Conservation (phyloP, 2,797 vertebrate genomes). For the Lithobates sylvaticus region DNA sequence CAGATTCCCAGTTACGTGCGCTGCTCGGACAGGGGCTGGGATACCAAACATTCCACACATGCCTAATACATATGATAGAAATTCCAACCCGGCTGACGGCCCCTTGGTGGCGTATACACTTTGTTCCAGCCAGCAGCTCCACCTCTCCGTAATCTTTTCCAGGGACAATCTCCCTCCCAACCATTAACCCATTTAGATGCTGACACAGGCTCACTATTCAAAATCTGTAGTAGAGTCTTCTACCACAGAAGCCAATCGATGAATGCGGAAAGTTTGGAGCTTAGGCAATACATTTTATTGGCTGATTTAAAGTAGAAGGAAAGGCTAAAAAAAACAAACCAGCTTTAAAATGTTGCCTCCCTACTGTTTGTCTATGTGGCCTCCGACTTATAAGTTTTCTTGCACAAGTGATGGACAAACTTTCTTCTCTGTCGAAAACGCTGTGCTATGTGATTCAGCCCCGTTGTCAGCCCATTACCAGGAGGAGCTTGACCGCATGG, state of each 20-base stretch:
- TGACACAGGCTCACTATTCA: conserved; percentile 38
- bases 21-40: conserved; percentile 64
- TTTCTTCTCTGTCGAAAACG: no score
- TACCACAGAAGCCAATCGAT: background rate
- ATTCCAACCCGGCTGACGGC: conserved; percentile 91
- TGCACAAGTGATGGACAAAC: no score
- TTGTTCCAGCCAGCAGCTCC: conserved; percentile 74
- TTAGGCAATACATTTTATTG: background rate
- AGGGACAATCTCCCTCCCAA: conserved; percentile 17
- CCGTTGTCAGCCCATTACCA: no score
- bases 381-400: no score
- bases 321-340: no score
- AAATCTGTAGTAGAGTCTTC: no score
- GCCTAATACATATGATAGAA: conserved; percentile 96
- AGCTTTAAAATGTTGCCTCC: no score
- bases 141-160: conserved; percentile 64
- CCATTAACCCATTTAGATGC: conserved; percentile 65
- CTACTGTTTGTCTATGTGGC: no score
- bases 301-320: background rate
- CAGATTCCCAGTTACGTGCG: conserved; percentile 49
- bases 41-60: conserved; percentile 92
- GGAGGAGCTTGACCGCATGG: no score
- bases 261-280: background rate
- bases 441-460: no score
- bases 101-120: conserved; percentile 80